Evolutionary conservation across 2,113 vertebrate genomes (phyloP).

Genomic region (Protobothrops mucrosquamatus): DNA sequence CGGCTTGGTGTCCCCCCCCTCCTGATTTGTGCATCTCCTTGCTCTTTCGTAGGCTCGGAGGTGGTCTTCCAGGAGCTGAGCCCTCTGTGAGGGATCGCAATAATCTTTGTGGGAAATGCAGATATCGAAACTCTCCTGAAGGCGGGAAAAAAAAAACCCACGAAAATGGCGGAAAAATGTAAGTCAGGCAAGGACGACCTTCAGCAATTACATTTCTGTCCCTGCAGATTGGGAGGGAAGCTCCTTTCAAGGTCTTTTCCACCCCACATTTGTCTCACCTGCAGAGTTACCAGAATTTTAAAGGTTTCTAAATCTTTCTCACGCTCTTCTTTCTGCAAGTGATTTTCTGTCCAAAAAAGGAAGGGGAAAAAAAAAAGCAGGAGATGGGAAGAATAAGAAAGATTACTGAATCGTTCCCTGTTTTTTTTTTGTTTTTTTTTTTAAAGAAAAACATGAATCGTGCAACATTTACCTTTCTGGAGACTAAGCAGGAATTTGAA

Average conservation of each 20-base stretch:
- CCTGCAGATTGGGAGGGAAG: not conserved
- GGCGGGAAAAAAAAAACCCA: not conserved
- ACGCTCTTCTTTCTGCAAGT: slow-evolving; percentile 77
- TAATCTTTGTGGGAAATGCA: slow-evolving; percentile 84
- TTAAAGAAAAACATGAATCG: not conserved
- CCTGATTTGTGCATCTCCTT: slow-evolving; percentile 28
- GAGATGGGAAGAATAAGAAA: not conserved
- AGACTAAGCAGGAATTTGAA: slow-evolving; percentile 78
- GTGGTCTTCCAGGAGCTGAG: slow-evolving; percentile 78
- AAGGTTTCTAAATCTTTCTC: slow-evolving; percentile 81
- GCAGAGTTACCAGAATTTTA: slow-evolving; percentile 79
- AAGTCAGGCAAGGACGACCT: not conserved
- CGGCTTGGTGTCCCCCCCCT: slow-evolving; percentile 43
- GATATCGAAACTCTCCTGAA: slow-evolving; percentile 86
- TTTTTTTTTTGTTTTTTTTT: too few relatives aligned
- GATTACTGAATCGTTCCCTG: not conserved
- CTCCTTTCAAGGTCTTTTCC: not conserved
- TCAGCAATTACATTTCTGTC: not conserved
- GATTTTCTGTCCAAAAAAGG: slow-evolving; percentile 71
- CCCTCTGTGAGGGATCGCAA: slow-evolving; percentile 70
- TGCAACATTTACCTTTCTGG: slow-evolving; percentile 74
- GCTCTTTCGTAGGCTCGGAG: slow-evolving; percentile 76
- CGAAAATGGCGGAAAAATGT: not conserved
- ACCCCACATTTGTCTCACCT: slow-evolving; percentile 68
- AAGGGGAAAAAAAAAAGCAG: not conserved